Conservation (phyloP, 2,113 vertebrate genomes). For the Corythoichthys haematopterus region DNA sequence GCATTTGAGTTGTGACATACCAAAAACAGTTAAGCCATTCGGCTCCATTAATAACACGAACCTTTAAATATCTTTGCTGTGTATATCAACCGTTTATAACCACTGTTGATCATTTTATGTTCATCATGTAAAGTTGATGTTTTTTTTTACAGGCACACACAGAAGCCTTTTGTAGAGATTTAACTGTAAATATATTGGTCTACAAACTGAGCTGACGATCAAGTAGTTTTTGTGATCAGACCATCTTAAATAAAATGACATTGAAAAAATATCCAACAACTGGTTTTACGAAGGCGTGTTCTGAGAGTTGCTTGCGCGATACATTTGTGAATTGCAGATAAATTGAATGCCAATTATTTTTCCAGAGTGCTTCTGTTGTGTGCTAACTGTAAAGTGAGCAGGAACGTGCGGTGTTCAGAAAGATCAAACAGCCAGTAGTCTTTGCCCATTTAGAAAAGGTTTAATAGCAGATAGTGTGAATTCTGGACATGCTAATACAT, state of each 20-base stretch:
- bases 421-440: neutral
- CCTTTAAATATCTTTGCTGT: constrained; percentile 26
- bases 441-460: neutral
- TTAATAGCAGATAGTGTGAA: neutral
- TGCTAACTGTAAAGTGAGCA: too few relatives aligned
- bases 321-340: too few relatives aligned
- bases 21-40: constrained; percentile 13
- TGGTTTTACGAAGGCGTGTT: neutral
- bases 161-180: constrained; percentile 56
- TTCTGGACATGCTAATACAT: neutral
- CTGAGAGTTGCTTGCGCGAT: too few relatives aligned
- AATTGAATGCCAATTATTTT: too few relatives aligned
- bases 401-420: neutral
- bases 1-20: constrained; percentile 30
- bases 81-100: constrained; percentile 59
- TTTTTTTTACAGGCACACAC: constrained; percentile 56
- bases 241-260: constrained; percentile 8
- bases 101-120: constrained; percentile 60
- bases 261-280: neutral
- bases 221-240: constrained; percentile 56
- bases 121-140: constrained; percentile 38
- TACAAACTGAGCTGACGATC: constrained; percentile 48
- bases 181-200: constrained; percentile 51
- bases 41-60: neutral
- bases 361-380: too few relatives aligned